A percentile compares a stretch with the other conserved stretches of the same genome.
Conservation (phyloP, 2,888 invertebrate genomes). For the Leuctra nigra region DNA sequence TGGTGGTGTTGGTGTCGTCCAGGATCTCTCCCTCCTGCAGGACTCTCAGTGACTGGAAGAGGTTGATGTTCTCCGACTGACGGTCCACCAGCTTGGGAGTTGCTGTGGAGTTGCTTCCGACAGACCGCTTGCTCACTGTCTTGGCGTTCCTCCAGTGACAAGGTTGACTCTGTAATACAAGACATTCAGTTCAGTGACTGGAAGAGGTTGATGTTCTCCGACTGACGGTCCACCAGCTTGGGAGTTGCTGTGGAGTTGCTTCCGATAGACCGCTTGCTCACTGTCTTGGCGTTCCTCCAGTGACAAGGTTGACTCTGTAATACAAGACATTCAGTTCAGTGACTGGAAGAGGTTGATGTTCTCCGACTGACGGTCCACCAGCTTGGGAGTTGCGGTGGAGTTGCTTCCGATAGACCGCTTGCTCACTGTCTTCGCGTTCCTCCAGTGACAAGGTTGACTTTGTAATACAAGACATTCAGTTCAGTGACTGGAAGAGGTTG, state of each 20-base stretch:
- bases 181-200: slow-evolving; percentile 63
- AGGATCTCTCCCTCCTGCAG: slow-evolving; percentile 78
- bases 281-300: slow-evolving; percentile 82
- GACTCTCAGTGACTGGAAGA: slow-evolving; percentile 83
- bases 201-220: slow-evolving; percentile 85
- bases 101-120: slow-evolving; percentile 43
- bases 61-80: slow-evolving; percentile 80
- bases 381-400: slow-evolving; percentile 41
- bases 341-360: slow-evolving; percentile 88
- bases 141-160: slow-evolving; percentile 91
- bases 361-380: slow-evolving; percentile 58
- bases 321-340: too few relatives aligned
- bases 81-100: slow-evolving; percentile 39
- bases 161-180: slow-evolving; percentile 66
- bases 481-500: slow-evolving; percentile 86
- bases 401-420: slow-evolving; percentile 59
- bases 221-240: slow-evolving; percentile 46
- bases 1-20: slow-evolving; percentile 42
- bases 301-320: slow-evolving; percentile 89
- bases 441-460: slow-evolving; percentile 92
- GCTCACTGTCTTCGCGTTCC: slow-evolving; percentile 73
- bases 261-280: slow-evolving; percentile 63
- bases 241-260: slow-evolving; percentile 42
- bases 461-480: too few relatives aligned
- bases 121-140: slow-evolving; percentile 67